Conservation (phyloP, 2,797 vertebrate species). For the Discoglossus pictus region DNA sequence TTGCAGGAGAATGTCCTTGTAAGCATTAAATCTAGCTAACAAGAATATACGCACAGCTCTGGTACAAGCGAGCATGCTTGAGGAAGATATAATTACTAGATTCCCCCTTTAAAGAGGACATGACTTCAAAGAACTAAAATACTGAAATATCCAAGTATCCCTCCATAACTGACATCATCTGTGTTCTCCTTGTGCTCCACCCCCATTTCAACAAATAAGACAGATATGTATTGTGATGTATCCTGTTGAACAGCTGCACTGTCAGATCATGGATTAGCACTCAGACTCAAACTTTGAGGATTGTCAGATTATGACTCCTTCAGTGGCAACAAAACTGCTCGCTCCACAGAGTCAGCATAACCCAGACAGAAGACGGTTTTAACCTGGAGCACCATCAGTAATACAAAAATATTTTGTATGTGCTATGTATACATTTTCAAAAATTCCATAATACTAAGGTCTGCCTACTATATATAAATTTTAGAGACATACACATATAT, state of each 20-base stretch:
- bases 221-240: constrained; percentile 33
- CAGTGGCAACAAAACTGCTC: constrained; percentile 13
- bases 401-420: not conserved
- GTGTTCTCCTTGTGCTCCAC: constrained; percentile 15
- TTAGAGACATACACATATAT: too few relatives aligned
- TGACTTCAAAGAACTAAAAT: too few relatives aligned
- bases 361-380: constrained; percentile 2
- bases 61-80: too few relatives aligned
- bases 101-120: too few relatives aligned
- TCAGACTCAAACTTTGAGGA: constrained; percentile 13
- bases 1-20: too few relatives aligned
- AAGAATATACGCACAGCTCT: too few relatives aligned
- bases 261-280: constrained; percentile 31
- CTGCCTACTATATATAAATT: too few relatives aligned
- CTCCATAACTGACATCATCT: constrained; percentile 26
- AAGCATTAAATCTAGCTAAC: too few relatives aligned
- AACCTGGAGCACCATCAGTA: not conserved
- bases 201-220: constrained; percentile 12
- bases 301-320: constrained; percentile 36
- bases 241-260: constrained; percentile 32
- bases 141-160: too few relatives aligned
- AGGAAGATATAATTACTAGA: too few relatives aligned
- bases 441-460: too few relatives aligned
- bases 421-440: too few relatives aligned
- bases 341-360: constrained; percentile 12